phyloP scores from a whole-genome alignment of 2,888 invertebrate genomes.

The Mactromeris polynyma region DNA sequence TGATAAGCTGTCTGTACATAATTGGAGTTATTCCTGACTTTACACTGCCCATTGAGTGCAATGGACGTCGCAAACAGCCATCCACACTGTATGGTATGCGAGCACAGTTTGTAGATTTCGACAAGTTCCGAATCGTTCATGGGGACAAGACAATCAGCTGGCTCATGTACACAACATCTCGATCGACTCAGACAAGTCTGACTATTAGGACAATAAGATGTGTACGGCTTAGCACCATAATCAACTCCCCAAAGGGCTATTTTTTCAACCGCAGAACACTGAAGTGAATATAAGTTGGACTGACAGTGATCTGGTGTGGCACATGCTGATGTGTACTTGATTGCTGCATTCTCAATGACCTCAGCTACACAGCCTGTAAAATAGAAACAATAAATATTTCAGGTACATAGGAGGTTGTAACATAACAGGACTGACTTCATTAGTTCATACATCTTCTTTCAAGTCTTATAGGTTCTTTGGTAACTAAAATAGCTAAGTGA shows the following conservation, averaged over 20 bases:
- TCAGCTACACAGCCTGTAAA: background rate
- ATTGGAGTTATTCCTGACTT: constrained; percentile 59
- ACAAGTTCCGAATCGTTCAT: constrained; percentile 59
- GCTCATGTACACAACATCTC: constrained; percentile 64
- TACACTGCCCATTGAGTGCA: constrained; percentile 45
- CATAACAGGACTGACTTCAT: background rate
- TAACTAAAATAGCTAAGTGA: background rate
- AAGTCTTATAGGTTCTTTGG: background rate
- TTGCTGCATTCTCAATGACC: background rate
- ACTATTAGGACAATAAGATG: constrained; percentile 58
- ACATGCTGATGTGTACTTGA: constrained; percentile 58
- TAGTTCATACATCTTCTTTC: background rate
- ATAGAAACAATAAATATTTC: background rate
- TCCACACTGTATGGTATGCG: constrained; percentile 69
- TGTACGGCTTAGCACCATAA: constrained; percentile 71
- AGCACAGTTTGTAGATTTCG: constrained; percentile 68
- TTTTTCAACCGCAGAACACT: constrained; percentile 69
- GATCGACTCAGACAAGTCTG: constrained; percentile 58
- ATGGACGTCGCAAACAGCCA: constrained; percentile 69
- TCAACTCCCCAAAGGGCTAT: constrained; percentile 68
- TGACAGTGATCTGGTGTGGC: constrained; percentile 49
- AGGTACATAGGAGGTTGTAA: background rate
- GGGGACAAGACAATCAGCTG: constrained; percentile 70
- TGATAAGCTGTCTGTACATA: constrained; percentile 62
- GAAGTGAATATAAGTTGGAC: constrained; percentile 67